phyloP scores from a whole-genome alignment of 2,797 vertebrate genomes.

The Cyprinodon diabolis region DNA sequence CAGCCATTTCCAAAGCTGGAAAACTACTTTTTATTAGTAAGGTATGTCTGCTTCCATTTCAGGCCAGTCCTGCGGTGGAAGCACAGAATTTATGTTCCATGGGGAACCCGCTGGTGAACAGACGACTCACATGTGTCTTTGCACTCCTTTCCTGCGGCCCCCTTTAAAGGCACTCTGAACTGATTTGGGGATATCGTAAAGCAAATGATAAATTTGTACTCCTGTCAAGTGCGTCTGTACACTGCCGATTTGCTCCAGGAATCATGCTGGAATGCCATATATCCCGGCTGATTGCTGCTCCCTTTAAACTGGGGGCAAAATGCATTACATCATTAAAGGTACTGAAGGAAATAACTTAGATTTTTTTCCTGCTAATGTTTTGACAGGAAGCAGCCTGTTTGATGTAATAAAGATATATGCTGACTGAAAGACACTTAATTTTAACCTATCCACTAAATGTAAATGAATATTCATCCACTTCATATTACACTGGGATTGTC shows the following conservation, averaged over 20 bases:
- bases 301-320: slow-evolving; percentile 66
- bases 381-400: slow-evolving; percentile 75
- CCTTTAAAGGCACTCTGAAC: slow-evolving; percentile 76
- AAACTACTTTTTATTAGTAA: slow-evolving; percentile 76
- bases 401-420: slow-evolving; percentile 80
- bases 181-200: slow-evolving; percentile 82
- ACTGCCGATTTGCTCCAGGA: slow-evolving; percentile 72
- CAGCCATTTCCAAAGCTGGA: slow-evolving; percentile 63
- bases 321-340: slow-evolving; percentile 79
- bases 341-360: slow-evolving; percentile 72
- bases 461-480: slow-evolving; percentile 69
- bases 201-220: slow-evolving; percentile 83
- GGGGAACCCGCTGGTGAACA: slow-evolving; percentile 63
- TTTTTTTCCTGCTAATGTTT: slow-evolving; percentile 73
- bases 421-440: slow-evolving; percentile 76
- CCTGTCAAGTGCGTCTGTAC: slow-evolving; percentile 73
- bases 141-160: slow-evolving; percentile 49
- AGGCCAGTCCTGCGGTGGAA: slow-evolving; percentile 57
- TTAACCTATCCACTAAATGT: slow-evolving; percentile 67
- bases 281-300: slow-evolving; percentile 76
- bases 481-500: slow-evolving; percentile 26
- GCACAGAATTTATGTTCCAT: slow-evolving; percentile 72
- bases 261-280: slow-evolving; percentile 78
- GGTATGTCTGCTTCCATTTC: slow-evolving; percentile 67
- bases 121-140: slow-evolving; percentile 75